Conservation (phyloP, 2,797 vertebrate species). For the Parauchenoglanis punctatus region DNA sequence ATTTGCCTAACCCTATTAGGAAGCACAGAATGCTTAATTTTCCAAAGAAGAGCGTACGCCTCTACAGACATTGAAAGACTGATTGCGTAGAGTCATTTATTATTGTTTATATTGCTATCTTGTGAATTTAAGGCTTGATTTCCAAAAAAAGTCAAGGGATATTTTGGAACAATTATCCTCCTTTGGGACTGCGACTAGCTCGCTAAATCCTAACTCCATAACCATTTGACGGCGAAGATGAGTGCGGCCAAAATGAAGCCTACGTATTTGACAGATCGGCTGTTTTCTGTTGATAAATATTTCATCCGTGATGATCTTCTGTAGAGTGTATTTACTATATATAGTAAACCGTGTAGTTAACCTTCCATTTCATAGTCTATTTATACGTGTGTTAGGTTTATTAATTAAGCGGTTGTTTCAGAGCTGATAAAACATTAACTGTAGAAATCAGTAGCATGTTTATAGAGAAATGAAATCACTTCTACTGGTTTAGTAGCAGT, state of each 20-base stretch:
- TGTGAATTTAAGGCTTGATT: not conserved
- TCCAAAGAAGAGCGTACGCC: not conserved
- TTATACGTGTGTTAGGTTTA: not conserved
- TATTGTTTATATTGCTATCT: not conserved
- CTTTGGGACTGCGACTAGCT: not conserved
- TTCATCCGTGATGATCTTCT: not conserved
- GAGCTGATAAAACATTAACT: not conserved
- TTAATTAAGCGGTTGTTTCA: not conserved
- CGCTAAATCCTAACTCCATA: not conserved
- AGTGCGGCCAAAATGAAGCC: not conserved
- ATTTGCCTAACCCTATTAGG: conserved; percentile 10
- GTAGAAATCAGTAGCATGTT: not conserved
- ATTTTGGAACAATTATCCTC: not conserved
- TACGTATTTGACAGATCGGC: not conserved
- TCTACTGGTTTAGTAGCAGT: not conserved
- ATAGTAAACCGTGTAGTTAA: not conserved
- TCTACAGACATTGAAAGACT: not conserved
- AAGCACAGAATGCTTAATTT: not conserved
- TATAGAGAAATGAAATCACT: not conserved
- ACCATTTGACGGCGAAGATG: not conserved
- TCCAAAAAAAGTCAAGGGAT: not conserved
- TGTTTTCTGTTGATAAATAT: conserved; percentile 26
- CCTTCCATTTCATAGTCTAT: not conserved
- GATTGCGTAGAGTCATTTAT: not conserved
- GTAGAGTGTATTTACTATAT: not conserved